Conservation (phyloP, 2,888 invertebrate species). For the Parascotia fuliginaria region DNA sequence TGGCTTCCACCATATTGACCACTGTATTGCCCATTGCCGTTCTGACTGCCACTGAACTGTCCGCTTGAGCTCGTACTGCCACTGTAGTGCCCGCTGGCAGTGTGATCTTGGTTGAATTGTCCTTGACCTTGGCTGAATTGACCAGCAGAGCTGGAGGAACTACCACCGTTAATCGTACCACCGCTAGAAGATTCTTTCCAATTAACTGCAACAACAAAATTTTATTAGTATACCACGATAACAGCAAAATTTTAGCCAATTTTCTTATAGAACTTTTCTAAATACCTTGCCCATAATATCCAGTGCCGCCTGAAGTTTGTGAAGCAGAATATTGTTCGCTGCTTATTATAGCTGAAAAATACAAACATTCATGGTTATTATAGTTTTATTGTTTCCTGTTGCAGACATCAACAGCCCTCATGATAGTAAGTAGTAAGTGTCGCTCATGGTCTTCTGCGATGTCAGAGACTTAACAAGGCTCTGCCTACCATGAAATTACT, state of each 20-base stretch:
- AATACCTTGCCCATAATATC: slow-evolving; percentile 73
- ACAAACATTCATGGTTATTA: too few relatives aligned
- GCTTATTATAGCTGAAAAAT: slow-evolving; percentile 65
- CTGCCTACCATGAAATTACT: too few relatives aligned
- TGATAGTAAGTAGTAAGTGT: too few relatives aligned
- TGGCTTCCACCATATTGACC: slow-evolving; percentile 27
- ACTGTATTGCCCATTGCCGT: slow-evolving; percentile 8
- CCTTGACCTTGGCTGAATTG: slow-evolving; percentile 27
- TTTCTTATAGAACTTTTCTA: too few relatives aligned
- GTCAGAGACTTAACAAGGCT: too few relatives aligned
- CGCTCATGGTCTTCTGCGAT: too few relatives aligned
- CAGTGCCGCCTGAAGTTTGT: slow-evolving; percentile 57
- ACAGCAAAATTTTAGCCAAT: too few relatives aligned
- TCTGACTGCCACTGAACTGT: slow-evolving; percentile 40
- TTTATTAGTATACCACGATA: too few relatives aligned
- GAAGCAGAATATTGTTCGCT: slow-evolving; percentile 63
- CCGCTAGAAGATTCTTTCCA: slow-evolving; percentile 35
- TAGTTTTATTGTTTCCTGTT: too few relatives aligned
- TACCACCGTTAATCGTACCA: slow-evolving; percentile 30
- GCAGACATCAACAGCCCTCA: too few relatives aligned
- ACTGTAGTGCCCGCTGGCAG: slow-evolving; percentile 27
- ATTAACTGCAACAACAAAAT: not conserved
- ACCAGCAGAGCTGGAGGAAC: slow-evolving; percentile 7
- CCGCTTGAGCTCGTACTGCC: slow-evolving; percentile 27
- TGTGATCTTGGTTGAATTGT: slow-evolving; percentile 41